A percentile compares a stretch with the other conserved stretches of the same genome.
These are phyloP conservation scores for Pipistrellus kuhlii DNA, from an alignment of 2,797 vertebrate species.

Conservation along the genomic window DNA sequence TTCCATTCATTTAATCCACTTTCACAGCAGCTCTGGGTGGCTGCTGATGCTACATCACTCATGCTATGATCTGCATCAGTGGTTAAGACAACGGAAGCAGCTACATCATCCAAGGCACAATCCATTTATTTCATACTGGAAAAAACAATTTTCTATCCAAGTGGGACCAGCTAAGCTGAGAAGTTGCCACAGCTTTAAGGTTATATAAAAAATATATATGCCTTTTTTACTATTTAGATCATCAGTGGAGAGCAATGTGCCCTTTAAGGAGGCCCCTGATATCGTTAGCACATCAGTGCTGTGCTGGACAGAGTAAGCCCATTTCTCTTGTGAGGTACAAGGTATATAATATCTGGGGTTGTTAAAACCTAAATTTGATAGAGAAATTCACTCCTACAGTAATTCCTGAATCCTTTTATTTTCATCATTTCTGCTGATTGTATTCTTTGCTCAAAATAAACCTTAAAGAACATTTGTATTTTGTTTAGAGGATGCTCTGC, in stretches of 20 bases:
- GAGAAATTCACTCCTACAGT: constrained; percentile 45
- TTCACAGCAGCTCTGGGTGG: constrained; percentile 62
- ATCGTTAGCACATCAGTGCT: not conserved
- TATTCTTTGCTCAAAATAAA: constrained; percentile 65
- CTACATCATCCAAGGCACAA: constrained; percentile 67
- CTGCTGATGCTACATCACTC: constrained; percentile 63
- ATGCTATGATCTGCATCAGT: constrained; percentile 70
- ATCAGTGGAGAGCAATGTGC: constrained; percentile 24
- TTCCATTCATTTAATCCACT: constrained; percentile 53
- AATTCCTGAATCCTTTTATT: constrained; percentile 62
- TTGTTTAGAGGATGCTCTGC: not conserved
- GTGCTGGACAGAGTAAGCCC: not conserved
- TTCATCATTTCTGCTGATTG: constrained; percentile 41
- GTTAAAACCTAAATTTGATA: constrained; percentile 58
- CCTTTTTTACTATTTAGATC: constrained; percentile 49
- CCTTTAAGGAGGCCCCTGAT: not conserved
- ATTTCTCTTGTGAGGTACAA: constrained; percentile 31
- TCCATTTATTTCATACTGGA: constrained; percentile 69
- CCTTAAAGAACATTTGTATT: constrained; percentile 44
- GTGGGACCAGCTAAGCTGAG: constrained; percentile 22
- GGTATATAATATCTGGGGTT: constrained; percentile 6
- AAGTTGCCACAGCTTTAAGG: constrained; percentile 50
- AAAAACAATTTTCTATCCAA: constrained; percentile 59
- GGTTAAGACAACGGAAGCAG: constrained; percentile 59
- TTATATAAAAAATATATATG: constrained; percentile 43